Conservation (phyloP, 2,888 invertebrate species). For the Leptinotarsa juncta region DNA sequence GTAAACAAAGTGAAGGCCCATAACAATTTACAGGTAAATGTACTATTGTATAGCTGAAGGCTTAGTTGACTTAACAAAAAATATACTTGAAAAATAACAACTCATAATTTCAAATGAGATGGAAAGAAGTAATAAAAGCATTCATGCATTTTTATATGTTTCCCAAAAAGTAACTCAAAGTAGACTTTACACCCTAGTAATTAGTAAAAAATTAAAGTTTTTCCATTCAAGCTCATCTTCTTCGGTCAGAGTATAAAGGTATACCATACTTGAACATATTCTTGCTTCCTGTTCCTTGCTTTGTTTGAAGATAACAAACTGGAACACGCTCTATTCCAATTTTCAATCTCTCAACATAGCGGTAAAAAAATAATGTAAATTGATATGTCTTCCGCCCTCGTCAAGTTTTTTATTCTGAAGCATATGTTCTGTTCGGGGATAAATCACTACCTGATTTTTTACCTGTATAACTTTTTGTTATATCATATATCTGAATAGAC, state of each 20-base stretch:
- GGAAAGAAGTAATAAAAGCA: too few species aligned
- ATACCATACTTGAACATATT: neutral
- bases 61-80: too few species aligned
- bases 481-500: slow-evolving; percentile 10
- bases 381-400: slow-evolving; percentile 43
- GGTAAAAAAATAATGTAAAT: slow-evolving; percentile 39
- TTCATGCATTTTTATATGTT: too few species aligned
- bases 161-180: too few species aligned
- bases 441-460: slow-evolving; percentile 24
- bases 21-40: too few species aligned
- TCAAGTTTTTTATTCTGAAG: slow-evolving; percentile 15
- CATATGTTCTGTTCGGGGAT: slow-evolving; percentile 23
- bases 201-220: too few species aligned
- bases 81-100: too few species aligned
- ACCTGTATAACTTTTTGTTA: slow-evolving; percentile 9
- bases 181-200: too few species aligned
- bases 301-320: neutral
- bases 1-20: too few species aligned
- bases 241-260: neutral
- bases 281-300: neutral
- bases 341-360: slow-evolving; percentile 34
- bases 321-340: slow-evolving; percentile 11
- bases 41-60: too few species aligned
- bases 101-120: too few species aligned
- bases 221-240: neutral